phyloP scores from a whole-genome alignment of 2,888 invertebrate genomes.

The Agriopis marginaria region DNA sequence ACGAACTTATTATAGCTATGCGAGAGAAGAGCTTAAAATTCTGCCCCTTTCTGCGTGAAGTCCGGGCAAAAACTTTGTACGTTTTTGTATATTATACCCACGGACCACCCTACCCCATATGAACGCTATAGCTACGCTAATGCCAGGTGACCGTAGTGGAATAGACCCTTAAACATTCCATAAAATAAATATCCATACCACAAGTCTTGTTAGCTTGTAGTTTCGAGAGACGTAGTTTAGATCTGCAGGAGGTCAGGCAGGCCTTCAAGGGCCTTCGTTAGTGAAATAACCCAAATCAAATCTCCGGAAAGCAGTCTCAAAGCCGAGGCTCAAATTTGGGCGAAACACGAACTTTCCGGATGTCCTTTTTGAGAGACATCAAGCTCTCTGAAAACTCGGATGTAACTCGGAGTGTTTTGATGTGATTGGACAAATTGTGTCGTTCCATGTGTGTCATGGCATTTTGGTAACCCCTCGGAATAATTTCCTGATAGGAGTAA shows the following conservation, averaged over 20 bases:
- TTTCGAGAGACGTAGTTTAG: neutral
- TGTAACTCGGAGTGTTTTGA: slow-evolving; percentile 18
- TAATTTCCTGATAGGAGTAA: no score
- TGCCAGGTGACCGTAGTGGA: neutral
- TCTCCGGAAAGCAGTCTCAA: slow-evolving; percentile 38
- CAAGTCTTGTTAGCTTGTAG: slow-evolving; percentile 12
- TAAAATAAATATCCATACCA: neutral
- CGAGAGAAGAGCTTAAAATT: no score
- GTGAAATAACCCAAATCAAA: slow-evolving; percentile 39
- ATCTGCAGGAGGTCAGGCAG: slow-evolving; percentile 28
- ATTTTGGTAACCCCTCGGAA: no score
- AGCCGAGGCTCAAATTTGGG: slow-evolving; percentile 39
- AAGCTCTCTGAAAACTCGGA: slow-evolving; percentile 5
- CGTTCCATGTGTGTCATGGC: no score
- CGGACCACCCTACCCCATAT: no score
- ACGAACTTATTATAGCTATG: no score
- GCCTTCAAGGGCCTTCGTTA: slow-evolving; percentile 45
- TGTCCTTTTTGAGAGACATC: slow-evolving; percentile 34
- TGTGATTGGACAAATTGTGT: neutral
- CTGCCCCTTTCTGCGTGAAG: no score
- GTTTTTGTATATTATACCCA: no score
- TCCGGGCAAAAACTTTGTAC: no score
- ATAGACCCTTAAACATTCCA: neutral
- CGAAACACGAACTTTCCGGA: slow-evolving; percentile 37
- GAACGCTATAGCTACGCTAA: no score